Conservation (phyloP, 2,888 invertebrate genomes). For the Cyclophora albipunctata region DNA sequence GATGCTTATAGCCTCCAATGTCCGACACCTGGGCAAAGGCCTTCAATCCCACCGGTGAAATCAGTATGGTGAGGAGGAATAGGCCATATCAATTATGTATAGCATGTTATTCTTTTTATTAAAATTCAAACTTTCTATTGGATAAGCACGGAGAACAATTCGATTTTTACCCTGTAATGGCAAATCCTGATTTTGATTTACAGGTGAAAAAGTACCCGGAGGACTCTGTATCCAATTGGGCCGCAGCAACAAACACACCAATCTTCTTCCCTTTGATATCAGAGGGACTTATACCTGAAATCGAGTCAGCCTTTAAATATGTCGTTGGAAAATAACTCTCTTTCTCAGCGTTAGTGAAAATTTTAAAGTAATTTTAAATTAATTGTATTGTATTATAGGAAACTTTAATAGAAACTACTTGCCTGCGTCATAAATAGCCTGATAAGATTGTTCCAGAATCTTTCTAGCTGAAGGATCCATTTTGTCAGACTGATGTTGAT, state of each 20-base stretch:
- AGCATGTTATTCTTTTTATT: too few species aligned
- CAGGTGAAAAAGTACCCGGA: constrained; percentile 45
- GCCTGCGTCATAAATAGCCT: constrained; percentile 82
- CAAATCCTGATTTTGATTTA: constrained; percentile 30
- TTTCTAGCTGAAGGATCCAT: constrained; percentile 77
- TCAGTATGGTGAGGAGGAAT: too few species aligned
- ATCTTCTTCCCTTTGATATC: constrained; percentile 70
- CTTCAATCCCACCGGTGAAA: too few species aligned
- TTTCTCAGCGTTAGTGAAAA: background rate
- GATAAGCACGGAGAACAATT: too few species aligned
- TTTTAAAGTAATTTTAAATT: too few species aligned
- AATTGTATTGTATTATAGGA: too few species aligned
- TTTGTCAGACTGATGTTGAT: constrained; percentile 73
- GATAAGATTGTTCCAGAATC: constrained; percentile 81
- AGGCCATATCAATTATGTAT: too few species aligned
- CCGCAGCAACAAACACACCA: constrained; percentile 55
- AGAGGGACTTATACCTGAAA: constrained; percentile 75
- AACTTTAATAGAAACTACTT: constrained; percentile 4
- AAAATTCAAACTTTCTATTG: too few species aligned
- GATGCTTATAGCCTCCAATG: too few species aligned
- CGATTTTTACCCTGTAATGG: constrained; percentile 41
- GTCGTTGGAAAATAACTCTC: background rate
- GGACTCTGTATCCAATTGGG: constrained; percentile 78
- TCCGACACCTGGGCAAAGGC: too few species aligned
- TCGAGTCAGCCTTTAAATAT: background rate